Evolutionary conservation across 1,140 invertebrate species (phyloP), one percentile per base, ranked within the genome.

Genomic region (Heliconius melpomene): DNA sequence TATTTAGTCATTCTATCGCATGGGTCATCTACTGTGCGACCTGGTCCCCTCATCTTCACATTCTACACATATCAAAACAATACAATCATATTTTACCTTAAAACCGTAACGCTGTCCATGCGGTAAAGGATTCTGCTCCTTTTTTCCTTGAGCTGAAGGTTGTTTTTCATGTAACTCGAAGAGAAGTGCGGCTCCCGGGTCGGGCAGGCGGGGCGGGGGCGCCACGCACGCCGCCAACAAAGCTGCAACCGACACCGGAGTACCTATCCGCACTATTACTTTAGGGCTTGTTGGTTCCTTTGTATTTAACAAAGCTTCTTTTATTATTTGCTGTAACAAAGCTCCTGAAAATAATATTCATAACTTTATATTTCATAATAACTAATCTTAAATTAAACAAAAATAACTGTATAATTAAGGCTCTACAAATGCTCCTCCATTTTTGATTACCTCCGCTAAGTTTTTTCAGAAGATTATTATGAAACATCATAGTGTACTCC

Each of bases 401-500:
- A 57, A 9, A n/a, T 1, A 57, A 57, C n/a, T 11, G 3, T 23
- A 20, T 57, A 23, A 23, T 20, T 23, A 57, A 23, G 20, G 2
- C 8, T 20, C 8, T 3, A 57, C 11, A 57, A 23, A 23, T 57
- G 8, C 18, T 57, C n/a, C 7, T 57, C 7, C n/a, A 20, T 57
- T 7, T 23, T 26, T 38, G 57, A 84, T 88, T 85, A 95, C 94
- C 94, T 74, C 93, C 92, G 79, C 93, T 95, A 7, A 95, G 89
- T 84, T 93, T 94, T 72, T 89, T 84, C 46, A 95, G 83, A 29
- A 94, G 85, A 78, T 90, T 93, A 81, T 94, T 94, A 60, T 94
- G 90, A 75, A 95, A 95, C 92, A 94, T 95, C 90, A 94, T 94
- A 7, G 89, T 89, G 74, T 94, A 95, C 81, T 95, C 94, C 73